Evolutionary conservation across 2,797 vertebrate species (phyloP).

Genomic region (Urosaurus nigricauda): DNA sequence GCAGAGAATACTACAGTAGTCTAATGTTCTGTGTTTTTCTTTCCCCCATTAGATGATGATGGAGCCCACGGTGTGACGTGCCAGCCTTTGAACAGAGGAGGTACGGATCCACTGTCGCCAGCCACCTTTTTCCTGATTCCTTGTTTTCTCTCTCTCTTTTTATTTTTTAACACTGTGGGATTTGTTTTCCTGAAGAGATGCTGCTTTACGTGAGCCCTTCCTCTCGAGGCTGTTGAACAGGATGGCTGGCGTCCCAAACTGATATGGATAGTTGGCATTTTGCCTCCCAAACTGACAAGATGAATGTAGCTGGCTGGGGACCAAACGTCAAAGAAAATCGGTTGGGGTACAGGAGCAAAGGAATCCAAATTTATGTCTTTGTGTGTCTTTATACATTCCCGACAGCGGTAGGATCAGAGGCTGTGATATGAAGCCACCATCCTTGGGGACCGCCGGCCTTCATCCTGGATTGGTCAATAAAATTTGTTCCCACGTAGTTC

Average conservation of each 20-base stretch:
- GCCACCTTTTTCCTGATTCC: not conserved
- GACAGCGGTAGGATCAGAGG: not conserved
- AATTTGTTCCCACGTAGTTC: no score
- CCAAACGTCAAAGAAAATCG: not conserved
- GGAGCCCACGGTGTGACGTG: not conserved
- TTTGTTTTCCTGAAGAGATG: not conserved
- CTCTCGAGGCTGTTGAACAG: not conserved
- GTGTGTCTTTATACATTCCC: not conserved
- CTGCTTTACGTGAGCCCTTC: not conserved
- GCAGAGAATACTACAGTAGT: not conserved
- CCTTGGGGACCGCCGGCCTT: not conserved
- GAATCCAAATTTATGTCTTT: no score
- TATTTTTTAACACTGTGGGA: not conserved
- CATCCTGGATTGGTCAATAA: no score
- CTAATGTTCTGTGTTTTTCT: not conserved
- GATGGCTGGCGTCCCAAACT: not conserved
- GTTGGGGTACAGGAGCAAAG: not conserved
- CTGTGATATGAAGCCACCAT: not conserved
- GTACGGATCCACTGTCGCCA: not conserved
- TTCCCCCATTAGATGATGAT: constrained; percentile 21
- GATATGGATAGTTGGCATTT: not conserved
- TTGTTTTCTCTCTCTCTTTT: not conserved
- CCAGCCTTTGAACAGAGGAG: not conserved
- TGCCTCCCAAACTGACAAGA: not conserved
- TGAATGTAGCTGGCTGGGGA: not conserved